Base-by-base conservation (phyloP, 2,113 vertebrate genomes). In the Alosa alosa region DNA sequence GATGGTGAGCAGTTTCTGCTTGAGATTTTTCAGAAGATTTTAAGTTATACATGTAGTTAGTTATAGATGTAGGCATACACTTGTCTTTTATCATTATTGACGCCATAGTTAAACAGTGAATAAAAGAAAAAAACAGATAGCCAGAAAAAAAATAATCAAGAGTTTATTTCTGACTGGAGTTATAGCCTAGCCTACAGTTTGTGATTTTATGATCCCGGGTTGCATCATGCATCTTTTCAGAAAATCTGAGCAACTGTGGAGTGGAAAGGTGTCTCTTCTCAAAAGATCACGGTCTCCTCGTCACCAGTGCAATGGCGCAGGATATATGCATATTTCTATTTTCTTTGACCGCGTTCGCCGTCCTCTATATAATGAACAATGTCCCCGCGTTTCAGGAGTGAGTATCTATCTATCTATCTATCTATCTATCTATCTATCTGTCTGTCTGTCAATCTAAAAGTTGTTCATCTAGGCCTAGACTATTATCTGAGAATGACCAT, bases 321-420 rank as follows among this genome's bases (percentile, higher is more conserved):
- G 92, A 93, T 84, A 94, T 90, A 36, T 91, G 94, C 6, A 93
- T 93, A 4, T 94, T 96, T 84, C 87, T 96, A 5, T 94, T 97
- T 86, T 97, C 97, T 1, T 93, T 97, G 81, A 91, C 94, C 1
- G 96, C 96, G 60, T 90, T 98, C 31, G 96, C 94, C 1, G 44
- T 97, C 78, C 94, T 95, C 89, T 96, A 96, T 39, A 90, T 88
- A 72, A 92, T 97, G 94, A 97, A 95, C 88, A 89, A 87, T 1
- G 85, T 89, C 13, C 92, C 95, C 0, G 88, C 89, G 85, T 86
- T 96, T 87, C 96, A 96, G 88, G 95, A 96, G 97, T 97, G 93
- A 97, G 97, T 97, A 45, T 39, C 0, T 72, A 72, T 72, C 64
- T 36, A 46, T 25, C 11, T 46, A 50, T 82, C 17, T 44, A 22